Evolutionary conservation across 1,140 invertebrate species (phyloP).

Genomic region (Procambarus virginalis): DNA sequence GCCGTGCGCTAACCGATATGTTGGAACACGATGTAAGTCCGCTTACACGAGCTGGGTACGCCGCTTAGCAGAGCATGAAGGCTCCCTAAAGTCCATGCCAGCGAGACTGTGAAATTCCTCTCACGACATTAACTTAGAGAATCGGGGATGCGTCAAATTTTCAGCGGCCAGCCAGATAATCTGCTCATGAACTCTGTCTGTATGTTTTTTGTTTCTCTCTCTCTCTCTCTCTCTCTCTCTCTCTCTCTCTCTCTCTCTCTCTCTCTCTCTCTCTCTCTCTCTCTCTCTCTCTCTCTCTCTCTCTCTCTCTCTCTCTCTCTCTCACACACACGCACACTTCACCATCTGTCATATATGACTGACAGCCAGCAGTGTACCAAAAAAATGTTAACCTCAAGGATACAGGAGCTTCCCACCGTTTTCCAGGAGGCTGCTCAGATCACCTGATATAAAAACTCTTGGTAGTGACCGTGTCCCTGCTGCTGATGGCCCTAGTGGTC

Average conservation of each 20-base stretch:
- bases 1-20: constrained; percentile 10
- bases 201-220: neutral
- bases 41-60: neutral
- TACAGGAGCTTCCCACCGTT: constrained; percentile 7
- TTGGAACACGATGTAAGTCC: neutral
- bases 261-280: constrained; percentile 16
- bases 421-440: neutral
- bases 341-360: too few relatives aligned
- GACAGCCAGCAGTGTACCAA: too few relatives aligned
- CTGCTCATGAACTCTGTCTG: neutral
- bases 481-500: neutral
- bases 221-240: neutral
- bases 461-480: neutral
- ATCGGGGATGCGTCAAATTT: constrained; percentile 6
- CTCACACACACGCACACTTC: neutral
- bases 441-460: neutral
- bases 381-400: neutral
- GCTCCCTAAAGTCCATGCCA: neutral
- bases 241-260: constrained; percentile 5
- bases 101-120: constrained; percentile 11
- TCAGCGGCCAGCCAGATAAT: neutral
- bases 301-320: constrained; percentile 6
- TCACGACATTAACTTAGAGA: constrained; percentile 1
- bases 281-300: constrained; percentile 16
- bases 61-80: neutral